These are phyloP conservation scores for Epistrophe eligans DNA, from an alignment of 2,888 invertebrate species.

Conservation along the genomic window DNA sequence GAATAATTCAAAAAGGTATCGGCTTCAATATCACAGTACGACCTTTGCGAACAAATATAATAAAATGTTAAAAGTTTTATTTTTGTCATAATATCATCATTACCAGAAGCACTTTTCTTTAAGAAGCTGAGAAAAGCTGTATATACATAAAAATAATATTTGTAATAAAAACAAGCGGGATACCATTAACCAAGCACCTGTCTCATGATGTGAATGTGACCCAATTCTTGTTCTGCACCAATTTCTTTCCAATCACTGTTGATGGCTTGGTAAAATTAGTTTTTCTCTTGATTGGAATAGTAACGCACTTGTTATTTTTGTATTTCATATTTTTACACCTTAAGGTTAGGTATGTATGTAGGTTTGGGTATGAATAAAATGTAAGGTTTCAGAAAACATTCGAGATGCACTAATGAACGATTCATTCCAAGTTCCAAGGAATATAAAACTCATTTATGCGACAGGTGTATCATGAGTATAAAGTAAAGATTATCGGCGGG, in stretches of 20 bases:
- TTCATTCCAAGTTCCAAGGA: neutral
- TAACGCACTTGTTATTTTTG: neutral
- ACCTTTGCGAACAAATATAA: neutral
- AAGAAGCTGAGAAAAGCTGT: neutral
- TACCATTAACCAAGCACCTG: neutral
- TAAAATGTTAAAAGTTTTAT: neutral
- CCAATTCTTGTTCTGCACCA: slow-evolving; percentile 3
- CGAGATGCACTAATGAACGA: neutral
- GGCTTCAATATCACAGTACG: neutral
- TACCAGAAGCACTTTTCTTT: neutral
- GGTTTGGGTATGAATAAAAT: neutral
- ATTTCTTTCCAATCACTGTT: slow-evolving; percentile 7
- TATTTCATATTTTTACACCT: neutral
- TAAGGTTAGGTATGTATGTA: neutral
- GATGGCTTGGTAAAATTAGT: neutral
- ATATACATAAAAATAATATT: neutral
- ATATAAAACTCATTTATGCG: slow-evolving; percentile 28
- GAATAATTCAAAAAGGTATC: neutral
- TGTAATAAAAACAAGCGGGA: neutral
- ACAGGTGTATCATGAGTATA: slow-evolving; percentile 22
- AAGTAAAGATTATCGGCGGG: slow-evolving; percentile 1
- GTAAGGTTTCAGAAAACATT: neutral
- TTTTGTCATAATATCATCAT: neutral
- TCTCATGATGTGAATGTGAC: slow-evolving; percentile 11
- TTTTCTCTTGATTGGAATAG: neutral